Base-by-base conservation (phyloP, 2,888 invertebrate genomes). In the Myathropa florea region DNA sequence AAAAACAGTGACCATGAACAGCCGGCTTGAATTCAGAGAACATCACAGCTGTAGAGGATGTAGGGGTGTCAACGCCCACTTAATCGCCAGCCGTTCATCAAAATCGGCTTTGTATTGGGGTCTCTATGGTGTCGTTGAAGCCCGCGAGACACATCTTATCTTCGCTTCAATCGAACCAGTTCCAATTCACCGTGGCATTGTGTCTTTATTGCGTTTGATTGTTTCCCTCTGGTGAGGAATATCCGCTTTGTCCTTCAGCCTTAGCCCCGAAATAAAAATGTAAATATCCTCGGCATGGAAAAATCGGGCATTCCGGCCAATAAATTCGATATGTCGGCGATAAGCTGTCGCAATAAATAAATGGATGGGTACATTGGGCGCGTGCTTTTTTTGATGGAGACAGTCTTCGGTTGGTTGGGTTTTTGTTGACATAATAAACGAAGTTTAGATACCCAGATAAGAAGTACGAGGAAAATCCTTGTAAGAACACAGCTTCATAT, bases 321-420 rank as follows among this genome's bases (percentile, higher is more conserved):
- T 84, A 81, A 81, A 84, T 84, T 84, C 76, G 80, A 81, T 84
- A 81, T 59, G 84, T 28, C 76, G 67, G 61, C 63, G 84, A 81
- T 84, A 84, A 84, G 81, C 71, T 67, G 80, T 18, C 65, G 46
- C 75, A 71, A 59, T 68, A 73, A 63, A 78, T 68, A 64, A 26
- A 57, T 26, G 57, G 57, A 57, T 57, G 57, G 71, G 59, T 60
- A 39, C 57, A 26, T 28, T 59, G 46, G 63, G n/a, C 57, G 61
- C 63, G 68, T 57, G 57, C 57, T 57, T 23, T 57, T 65, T 59
- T 46, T 18, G 18, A 46, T 46, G 46, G 46, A 46, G 46, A 7
- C 46, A 46, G 46, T n/a, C 46, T 12, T 18, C 33, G 68, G 24
- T 55, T 10, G 33, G 18, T 9, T n/a, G 71, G 39, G 23, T 26